Base-by-base conservation (phyloP, 2,113 vertebrate species). In the Delphinapterus leucas region DNA sequence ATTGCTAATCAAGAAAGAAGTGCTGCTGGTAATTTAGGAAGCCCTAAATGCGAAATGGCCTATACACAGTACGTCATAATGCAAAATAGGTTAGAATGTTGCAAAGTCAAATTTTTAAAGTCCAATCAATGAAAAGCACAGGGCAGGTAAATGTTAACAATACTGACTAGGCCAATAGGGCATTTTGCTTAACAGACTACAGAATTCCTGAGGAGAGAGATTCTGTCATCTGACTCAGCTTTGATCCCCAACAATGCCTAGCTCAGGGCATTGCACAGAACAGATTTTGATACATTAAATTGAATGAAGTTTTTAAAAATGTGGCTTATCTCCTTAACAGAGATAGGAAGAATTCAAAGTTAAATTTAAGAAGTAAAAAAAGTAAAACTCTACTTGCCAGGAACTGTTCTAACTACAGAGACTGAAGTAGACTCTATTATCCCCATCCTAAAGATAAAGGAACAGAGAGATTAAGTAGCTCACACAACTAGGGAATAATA, bases 381-480 rank as follows among this genome's bases (percentile, higher is more conserved):
- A 96, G 17, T 76, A 76, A 49, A 49, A 49, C 44, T 49, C 74
- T 33, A 33, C 44, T 76, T 76, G 14, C 36, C 68, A 63, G 12
- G 6, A 82, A 74, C 26, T 84, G 63, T 82, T 77, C 33, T 55
- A 55, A 61, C 81, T 76, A 67, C 33, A 94, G 41, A 60, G 63
- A 94, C 80, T 41, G 70, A 84, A 18, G 61, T 79, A 68, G 25
- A 20, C 67, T 67, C 63, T 80, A 36, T 87, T 88, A 83, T 74
- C 77, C 84, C 76, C 70, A 55, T 85, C 77, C 91, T 85, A 44
- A 87, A 96, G 80, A 93, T 88, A 95, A 97, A 53, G 31, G 33
- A 58, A 84, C 5, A 28, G n/a, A 86, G 67, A 85, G 33, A 90
- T 73, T 53, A 55, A 83, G 71, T 9, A 79, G 47, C 68, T 90